A percentile compares a stretch with the other conserved stretches of the same genome.
Conservation (phyloP, 1,140 invertebrate species). For the Pseudomyrmex cubaensis region DNA sequence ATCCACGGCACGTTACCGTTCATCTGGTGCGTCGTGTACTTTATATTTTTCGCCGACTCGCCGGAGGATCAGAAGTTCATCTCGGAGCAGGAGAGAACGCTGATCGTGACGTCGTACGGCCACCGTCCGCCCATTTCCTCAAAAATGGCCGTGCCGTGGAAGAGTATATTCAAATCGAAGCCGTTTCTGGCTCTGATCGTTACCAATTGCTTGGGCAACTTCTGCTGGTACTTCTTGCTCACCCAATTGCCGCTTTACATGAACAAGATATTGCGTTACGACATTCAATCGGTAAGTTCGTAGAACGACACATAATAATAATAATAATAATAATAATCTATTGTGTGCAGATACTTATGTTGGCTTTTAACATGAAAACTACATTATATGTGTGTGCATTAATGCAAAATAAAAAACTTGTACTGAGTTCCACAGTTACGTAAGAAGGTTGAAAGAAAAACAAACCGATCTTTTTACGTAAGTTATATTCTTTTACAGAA, state of each 20-base stretch:
- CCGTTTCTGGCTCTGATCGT: slow-evolving; percentile 90
- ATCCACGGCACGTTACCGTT: slow-evolving; percentile 90
- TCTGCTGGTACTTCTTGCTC: slow-evolving; percentile 97
- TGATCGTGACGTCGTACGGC: slow-evolving; percentile 87
- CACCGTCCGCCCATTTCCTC: slow-evolving; percentile 80
- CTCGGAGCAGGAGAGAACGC: slow-evolving; percentile 87
- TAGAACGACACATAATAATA: background rate
- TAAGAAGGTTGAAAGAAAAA: too few relatives aligned
- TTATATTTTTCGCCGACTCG: slow-evolving; percentile 88
- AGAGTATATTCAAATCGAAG: slow-evolving; percentile 89
- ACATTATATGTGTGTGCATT: too few relatives aligned
- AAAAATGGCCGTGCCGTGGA: slow-evolving; percentile 87
- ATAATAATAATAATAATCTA: background rate
- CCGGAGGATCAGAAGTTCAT: slow-evolving; percentile 92
- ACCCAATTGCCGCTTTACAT: slow-evolving; percentile 97
- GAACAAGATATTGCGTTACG: slow-evolving; percentile 94
- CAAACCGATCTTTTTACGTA: slow-evolving; percentile 4
- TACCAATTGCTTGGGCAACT: slow-evolving; percentile 92
- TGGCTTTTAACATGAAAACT: background rate
- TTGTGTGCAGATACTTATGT: background rate
- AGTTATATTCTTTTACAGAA: slow-evolving; percentile 84
- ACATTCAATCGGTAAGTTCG: slow-evolving; percentile 90
- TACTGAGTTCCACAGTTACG: too few relatives aligned
- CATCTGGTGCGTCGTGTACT: slow-evolving; percentile 90
- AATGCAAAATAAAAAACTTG: too few relatives aligned